Evolutionary conservation across 2,888 invertebrate species (phyloP).

Genomic region (Caenorhabditis zanzibari): DNA sequence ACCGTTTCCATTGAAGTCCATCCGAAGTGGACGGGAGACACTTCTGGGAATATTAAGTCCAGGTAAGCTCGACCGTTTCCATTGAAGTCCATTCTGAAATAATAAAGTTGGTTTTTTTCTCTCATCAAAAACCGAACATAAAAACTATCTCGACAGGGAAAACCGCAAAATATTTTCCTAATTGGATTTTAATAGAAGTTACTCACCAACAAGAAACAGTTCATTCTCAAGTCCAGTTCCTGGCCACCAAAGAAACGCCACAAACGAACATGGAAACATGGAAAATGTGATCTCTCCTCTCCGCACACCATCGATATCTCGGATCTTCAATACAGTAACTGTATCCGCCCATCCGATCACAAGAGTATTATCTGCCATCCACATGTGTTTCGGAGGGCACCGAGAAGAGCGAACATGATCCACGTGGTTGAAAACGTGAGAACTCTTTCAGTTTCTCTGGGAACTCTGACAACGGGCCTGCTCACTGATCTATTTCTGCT

Average conservation of each 20-base stretch:
- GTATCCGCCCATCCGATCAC: constrained; percentile 83
- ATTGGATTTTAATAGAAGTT: too few species aligned
- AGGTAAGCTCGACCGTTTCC: too few species aligned
- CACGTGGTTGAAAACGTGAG: constrained; percentile 78
- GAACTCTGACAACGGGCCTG: constrained; percentile 6
- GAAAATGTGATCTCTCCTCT: constrained; percentile 71
- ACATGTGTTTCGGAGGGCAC: constrained; percentile 78
- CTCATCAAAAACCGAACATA: too few species aligned
- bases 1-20: too few species aligned
- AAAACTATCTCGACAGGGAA: too few species aligned
- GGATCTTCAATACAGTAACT: constrained; percentile 73
- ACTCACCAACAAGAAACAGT: constrained; percentile 79
- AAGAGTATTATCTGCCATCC: constrained; percentile 75
- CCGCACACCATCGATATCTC: constrained; percentile 36
- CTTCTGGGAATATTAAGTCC: too few species aligned
- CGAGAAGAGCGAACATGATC: constrained; percentile 74
- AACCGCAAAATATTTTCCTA: too few species aligned
- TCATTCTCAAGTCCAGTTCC: constrained; percentile 72
- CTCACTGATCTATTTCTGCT: not conserved
- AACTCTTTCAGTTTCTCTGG: constrained; percentile 67
- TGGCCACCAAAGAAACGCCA: constrained; percentile 77
- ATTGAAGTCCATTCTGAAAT: too few species aligned
- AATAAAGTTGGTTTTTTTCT: too few species aligned
- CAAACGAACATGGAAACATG: constrained; percentile 72
- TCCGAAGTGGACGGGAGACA: too few species aligned